Base-by-base conservation (phyloP, 1,140 invertebrate species). In the Philaenus spumarius region DNA sequence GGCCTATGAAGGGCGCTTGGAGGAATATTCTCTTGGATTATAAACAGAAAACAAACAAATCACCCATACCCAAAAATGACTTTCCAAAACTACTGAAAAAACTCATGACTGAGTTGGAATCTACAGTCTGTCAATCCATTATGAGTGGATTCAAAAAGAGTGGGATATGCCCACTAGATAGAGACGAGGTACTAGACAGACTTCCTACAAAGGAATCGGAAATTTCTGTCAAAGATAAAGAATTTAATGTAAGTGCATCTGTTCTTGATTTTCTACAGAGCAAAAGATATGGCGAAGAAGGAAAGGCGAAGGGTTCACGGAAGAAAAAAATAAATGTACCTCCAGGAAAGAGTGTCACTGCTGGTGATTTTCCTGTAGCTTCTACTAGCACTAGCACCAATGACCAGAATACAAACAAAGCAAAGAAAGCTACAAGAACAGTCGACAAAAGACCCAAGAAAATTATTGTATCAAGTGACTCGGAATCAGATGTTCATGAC, bases 1-100 rank as follows among this genome's bases (percentile, higher is more conserved):
- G 51, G 7, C 67, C 67, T 12, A 58, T 72, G 61, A 71, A 72
- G 42, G 62, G 52, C 46, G 39, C 51, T 20, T 72, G 70, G 69
- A 56, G 69, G 47, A 47, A 65, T 59, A 67, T 71, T 26, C 54
- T 71, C 20, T 34, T 50, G 2, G 43, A 62, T 3, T 70, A 58
- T 48, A 69, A 68, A 67, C 22, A 30, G 50, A n/a, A 20, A 15
- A 34, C 12, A 34, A 9, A 22, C n/a, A 39, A 30, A 15, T 22
- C 34, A 12, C 37, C 26, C 45, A 47, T 7, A 48, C 46, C 48
- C 17, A 51, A 59, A 26, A 24, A 59, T 23, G 17, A 12, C 22
- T 59, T 51, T 23, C 23, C 23, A 35, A 43, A 43, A 19, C n/a
- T 43, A 15, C 20, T 43, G 20, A 43, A 43, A n/a, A 43, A 43